These are phyloP conservation scores for Liolophura sinensis DNA, from an alignment of 1,140 invertebrate genomes.

Conservation along the genomic window DNA sequence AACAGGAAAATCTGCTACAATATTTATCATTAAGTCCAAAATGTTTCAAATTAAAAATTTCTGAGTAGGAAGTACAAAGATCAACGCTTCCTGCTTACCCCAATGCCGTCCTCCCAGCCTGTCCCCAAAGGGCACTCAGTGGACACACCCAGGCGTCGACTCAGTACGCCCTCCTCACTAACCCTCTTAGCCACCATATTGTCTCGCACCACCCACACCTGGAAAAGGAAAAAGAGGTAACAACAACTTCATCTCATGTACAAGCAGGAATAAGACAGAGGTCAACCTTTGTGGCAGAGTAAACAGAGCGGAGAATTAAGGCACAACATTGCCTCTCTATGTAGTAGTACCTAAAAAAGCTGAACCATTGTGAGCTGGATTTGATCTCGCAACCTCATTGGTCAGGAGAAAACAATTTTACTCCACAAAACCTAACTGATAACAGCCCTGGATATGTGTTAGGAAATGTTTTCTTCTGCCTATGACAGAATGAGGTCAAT, in stretches of 20 bases:
- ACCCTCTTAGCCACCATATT: constrained; percentile 24
- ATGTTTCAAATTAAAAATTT: too few species aligned
- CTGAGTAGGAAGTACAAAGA: not conserved
- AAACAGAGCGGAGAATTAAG: not conserved
- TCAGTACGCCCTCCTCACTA: constrained; percentile 69
- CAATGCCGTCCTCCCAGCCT: constrained; percentile 75
- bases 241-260: not conserved
- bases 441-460: not conserved
- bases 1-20: too few species aligned
- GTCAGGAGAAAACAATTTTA: not conserved
- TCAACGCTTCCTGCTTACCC: constrained; percentile 68
- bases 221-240: too few species aligned
- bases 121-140: constrained; percentile 71
- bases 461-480: not conserved
- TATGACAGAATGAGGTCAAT: not conserved
- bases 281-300: not conserved
- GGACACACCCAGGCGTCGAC: constrained; percentile 73
- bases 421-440: not conserved
- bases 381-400: not conserved
- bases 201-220: constrained; percentile 72
- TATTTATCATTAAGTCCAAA: too few species aligned
- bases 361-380: too few species aligned
- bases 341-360: too few species aligned
- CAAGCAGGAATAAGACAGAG: not conserved
- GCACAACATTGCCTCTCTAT: not conserved